phyloP scores from a whole-genome alignment of 2,888 invertebrate species.

The Cenopis cana region DNA sequence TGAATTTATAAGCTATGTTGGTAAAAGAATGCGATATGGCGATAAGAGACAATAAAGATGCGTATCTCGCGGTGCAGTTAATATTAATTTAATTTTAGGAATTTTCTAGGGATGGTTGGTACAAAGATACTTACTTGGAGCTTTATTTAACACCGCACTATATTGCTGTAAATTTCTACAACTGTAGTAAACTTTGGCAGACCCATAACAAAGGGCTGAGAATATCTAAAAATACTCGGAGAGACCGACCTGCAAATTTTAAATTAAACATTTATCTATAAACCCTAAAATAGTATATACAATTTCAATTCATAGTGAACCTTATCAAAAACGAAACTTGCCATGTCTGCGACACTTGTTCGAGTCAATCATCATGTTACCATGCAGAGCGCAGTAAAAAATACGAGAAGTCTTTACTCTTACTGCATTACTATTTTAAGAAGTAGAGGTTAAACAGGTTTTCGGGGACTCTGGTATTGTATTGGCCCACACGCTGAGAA shows the following conservation, averaged over 20 bases:
- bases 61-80: slow-evolving; percentile 33
- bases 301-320: background rate
- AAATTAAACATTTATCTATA: background rate
- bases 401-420: background rate
- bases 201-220: background rate
- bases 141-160: background rate
- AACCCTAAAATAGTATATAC: background rate
- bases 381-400: slow-evolving; percentile 6
- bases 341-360: slow-evolving; percentile 11
- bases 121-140: background rate
- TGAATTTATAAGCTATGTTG: slow-evolving; percentile 42
- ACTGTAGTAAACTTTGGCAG: background rate
- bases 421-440: slow-evolving; percentile 3
- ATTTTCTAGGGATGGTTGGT: slow-evolving; percentile 25
- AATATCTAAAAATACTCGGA: background rate
- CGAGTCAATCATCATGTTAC: background rate
- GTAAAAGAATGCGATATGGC: slow-evolving; percentile 43
- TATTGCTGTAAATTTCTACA: background rate
- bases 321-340: slow-evolving; percentile 15
- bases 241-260: background rate
- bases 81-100: slow-evolving; percentile 31
- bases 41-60: slow-evolving; percentile 42
- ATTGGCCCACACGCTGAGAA: slow-evolving; percentile 28
- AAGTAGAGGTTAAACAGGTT: slow-evolving; percentile 29
- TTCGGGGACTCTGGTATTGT: slow-evolving; percentile 30